Evolutionary conservation across 2,113 vertebrate genomes (phyloP).

Genomic region (Leucoraja erinaceus): DNA sequence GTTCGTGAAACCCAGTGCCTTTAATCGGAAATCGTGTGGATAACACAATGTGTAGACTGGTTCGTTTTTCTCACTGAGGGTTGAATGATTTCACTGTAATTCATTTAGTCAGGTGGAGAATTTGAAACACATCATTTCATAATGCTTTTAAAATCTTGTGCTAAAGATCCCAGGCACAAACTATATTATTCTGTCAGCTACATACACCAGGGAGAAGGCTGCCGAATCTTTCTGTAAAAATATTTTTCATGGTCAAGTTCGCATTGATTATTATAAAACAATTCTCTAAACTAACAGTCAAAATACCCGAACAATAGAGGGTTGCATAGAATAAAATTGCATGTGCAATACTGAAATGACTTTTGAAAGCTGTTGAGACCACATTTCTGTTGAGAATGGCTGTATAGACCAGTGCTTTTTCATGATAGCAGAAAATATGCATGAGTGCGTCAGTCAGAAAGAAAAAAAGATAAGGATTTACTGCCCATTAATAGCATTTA

Average conservation of each 20-base stretch:
- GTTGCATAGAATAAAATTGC: neutral
- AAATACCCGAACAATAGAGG: neutral
- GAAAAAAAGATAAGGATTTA: neutral
- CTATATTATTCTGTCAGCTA: neutral
- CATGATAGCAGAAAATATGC: neutral
- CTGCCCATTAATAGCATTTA: constrained; percentile 30
- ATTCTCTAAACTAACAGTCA: neutral
- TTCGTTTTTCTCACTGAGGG: neutral
- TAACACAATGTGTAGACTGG: neutral
- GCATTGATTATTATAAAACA: neutral
- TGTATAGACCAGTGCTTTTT: neutral
- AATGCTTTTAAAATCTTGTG: neutral
- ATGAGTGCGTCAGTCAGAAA: neutral
- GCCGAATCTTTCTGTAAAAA: neutral
- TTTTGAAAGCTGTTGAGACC: neutral
- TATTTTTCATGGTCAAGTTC: neutral
- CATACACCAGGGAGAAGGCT: neutral
- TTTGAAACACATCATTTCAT: constrained; percentile 11
- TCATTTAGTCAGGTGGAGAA: neutral
- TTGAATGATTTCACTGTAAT: constrained; percentile 10
- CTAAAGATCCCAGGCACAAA: neutral
- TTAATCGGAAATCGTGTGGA: constrained; percentile 2
- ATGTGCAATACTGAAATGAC: neutral
- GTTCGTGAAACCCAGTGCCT: neutral
- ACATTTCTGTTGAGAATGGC: neutral